Evolutionary conservation across 2,888 invertebrate species (phyloP).

Genomic region (Torymus tubicola): DNA sequence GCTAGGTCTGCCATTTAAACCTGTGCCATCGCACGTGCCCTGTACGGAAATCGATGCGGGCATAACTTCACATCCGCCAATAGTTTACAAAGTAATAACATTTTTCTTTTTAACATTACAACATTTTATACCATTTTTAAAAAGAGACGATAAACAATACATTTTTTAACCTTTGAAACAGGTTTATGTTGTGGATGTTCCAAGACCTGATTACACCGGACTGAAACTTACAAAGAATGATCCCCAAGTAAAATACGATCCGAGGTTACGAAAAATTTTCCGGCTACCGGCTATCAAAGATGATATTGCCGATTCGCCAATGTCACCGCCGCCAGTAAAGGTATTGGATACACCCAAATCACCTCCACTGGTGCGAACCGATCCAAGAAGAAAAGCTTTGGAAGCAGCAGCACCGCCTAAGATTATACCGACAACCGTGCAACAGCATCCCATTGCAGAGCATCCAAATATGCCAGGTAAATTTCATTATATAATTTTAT

Average conservation of each 20-base stretch:
- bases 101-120: neutral
- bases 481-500: neutral
- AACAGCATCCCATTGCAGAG: slow-evolving; percentile 57
- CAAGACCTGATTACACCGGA: slow-evolving; percentile 86
- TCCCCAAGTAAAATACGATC: slow-evolving; percentile 85
- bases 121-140: neutral
- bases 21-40: slow-evolving; percentile 88
- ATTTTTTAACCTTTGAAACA: slow-evolving; percentile 4
- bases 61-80: slow-evolving; percentile 86
- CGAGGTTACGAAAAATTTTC: slow-evolving; percentile 86
- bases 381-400: slow-evolving; percentile 72
- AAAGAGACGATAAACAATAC: too few relatives aligned
- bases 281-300: slow-evolving; percentile 78
- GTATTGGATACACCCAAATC: slow-evolving; percentile 75
- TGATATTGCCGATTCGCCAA: slow-evolving; percentile 80
- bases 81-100: slow-evolving; percentile 79
- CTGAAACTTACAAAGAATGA: slow-evolving; percentile 84
- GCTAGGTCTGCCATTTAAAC: slow-evolving; percentile 86
- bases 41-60: slow-evolving; percentile 93
- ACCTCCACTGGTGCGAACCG: slow-evolving; percentile 71
- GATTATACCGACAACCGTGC: slow-evolving; percentile 64
- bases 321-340: slow-evolving; percentile 78
- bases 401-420: slow-evolving; percentile 64
- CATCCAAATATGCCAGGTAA: slow-evolving; percentile 48
- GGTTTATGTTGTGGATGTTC: slow-evolving; percentile 79